These are phyloP conservation scores for Mastomys coucha DNA, from an alignment of 2,113 vertebrate species.

Conservation along the genomic window DNA sequence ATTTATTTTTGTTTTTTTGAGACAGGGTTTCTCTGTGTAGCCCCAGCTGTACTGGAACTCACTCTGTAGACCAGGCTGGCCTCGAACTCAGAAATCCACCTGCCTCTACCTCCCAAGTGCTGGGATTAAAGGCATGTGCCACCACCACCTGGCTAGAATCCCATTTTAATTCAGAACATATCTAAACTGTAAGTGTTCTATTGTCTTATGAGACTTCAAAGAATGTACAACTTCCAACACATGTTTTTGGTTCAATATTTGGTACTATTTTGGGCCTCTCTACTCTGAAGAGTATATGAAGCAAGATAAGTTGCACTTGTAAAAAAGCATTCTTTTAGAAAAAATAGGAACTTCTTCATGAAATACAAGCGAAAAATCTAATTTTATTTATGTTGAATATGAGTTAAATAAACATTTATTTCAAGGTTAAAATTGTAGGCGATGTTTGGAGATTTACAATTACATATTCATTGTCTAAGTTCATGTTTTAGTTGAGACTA, in stretches of 20 bases:
- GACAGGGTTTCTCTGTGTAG: no score
- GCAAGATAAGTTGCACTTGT: neutral
- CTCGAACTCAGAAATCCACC: no score
- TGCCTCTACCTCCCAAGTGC: no score
- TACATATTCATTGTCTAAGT: neutral
- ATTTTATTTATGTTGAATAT: neutral
- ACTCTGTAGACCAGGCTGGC: no score
- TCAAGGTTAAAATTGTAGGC: neutral
- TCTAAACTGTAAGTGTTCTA: neutral
- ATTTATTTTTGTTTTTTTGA: no score
- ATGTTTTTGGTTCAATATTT: neutral
- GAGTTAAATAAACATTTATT: neutral
- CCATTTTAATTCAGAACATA: neutral
- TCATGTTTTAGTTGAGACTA: neutral
- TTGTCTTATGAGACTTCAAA: neutral
- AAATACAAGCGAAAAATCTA: neutral
- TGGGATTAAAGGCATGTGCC: no score
- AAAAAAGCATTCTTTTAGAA: neutral
- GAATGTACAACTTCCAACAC: neutral
- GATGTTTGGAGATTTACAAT: no score
- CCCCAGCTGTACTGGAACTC: no score
- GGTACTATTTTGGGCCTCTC: neutral
- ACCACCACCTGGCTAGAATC: no score
- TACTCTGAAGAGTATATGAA: neutral
- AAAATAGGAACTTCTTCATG: neutral